Conservation (phyloP, 2,113 vertebrate species). For the Vulpes ferrilata region DNA sequence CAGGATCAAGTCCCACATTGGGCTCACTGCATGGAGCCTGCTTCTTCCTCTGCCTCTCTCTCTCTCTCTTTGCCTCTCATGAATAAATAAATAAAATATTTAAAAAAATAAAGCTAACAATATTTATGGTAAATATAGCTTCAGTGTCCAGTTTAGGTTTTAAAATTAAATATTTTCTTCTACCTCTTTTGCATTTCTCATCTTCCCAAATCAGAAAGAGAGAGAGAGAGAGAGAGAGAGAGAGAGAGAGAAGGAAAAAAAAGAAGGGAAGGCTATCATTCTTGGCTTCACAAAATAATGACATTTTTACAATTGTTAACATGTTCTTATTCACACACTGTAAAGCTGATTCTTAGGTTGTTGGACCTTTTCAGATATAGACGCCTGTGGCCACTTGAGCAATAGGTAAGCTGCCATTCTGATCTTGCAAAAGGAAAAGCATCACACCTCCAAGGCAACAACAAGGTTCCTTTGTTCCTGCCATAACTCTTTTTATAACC, state of each 20-base stretch:
- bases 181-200: background rate
- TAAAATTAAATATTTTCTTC: background rate
- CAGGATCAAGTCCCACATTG: too few species aligned
- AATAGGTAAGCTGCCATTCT: background rate
- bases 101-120: background rate
- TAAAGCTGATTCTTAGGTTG: background rate
- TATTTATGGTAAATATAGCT: background rate
- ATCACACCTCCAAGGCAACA: background rate
- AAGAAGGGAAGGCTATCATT: background rate
- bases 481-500: background rate
- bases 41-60: too few species aligned
- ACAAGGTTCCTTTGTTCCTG: background rate
- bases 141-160: background rate
- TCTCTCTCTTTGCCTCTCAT: too few species aligned
- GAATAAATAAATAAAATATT: too few species aligned
- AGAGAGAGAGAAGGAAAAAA: background rate
- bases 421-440: background rate
- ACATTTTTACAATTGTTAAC: background rate
- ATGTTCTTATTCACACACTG: background rate
- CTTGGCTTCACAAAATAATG: background rate
- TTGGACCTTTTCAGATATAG: background rate
- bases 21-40: too few species aligned
- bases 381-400: background rate
- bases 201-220: background rate
- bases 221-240: rapidly evolving